Evolutionary conservation across 2,113 vertebrate species (phyloP).

Genomic region (Promerops cafer): DNA sequence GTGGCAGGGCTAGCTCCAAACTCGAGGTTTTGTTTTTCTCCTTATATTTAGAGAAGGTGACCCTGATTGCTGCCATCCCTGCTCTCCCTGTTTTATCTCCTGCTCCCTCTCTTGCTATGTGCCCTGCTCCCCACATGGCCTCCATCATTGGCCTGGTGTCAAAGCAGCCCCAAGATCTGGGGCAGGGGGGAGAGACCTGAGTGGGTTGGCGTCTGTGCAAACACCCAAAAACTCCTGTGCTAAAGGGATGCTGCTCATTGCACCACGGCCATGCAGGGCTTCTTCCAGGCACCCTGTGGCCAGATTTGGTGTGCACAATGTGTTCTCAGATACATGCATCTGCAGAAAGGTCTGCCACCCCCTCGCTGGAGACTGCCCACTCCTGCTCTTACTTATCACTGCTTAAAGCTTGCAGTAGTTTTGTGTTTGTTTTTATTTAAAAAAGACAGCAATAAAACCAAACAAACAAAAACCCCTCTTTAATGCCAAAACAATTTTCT

Average conservation of each 20-base stretch:
- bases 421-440: background rate
- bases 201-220: background rate
- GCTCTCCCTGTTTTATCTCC: background rate
- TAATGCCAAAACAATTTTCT: background rate
- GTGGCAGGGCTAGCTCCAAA: background rate
- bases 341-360: background rate
- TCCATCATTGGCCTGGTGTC: fast-evolving
- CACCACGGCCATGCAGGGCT: fast-evolving
- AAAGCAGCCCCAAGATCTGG: background rate
- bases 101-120: background rate
- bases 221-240: fast-evolving
- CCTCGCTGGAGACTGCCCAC: background rate
- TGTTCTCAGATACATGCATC: background rate
- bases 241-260: background rate
- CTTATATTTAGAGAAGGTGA: background rate
- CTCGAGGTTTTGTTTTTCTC: background rate
- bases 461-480: background rate
- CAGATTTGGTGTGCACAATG: background rate
- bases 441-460: background rate
- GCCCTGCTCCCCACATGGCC: background rate
- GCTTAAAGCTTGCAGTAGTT: background rate
- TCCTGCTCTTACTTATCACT: background rate
- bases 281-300: background rate
- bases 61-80: background rate
- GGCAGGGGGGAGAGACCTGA: background rate